These are phyloP conservation scores for Prinia subflava DNA, from an alignment of 2,113 vertebrate genomes.

Conservation along the genomic window DNA sequence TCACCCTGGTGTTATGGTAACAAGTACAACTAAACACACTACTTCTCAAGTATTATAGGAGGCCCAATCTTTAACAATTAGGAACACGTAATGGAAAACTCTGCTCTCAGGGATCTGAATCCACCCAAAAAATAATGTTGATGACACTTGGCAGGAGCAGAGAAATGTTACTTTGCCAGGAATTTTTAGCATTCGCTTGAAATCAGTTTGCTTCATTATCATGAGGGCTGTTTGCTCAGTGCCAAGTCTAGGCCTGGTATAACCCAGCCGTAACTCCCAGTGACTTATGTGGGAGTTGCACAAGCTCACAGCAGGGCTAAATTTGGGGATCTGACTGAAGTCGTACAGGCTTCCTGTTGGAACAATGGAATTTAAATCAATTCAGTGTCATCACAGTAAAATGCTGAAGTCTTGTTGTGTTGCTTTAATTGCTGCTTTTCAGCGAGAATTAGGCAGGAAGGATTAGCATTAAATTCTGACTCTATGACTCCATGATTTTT, in stretches of 20 bases:
- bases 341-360: conserved; percentile 35
- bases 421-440: conserved; percentile 53
- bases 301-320: conserved; percentile 47
- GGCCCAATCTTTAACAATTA: conserved; percentile 67
- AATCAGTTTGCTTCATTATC: conserved; percentile 66
- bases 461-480: neutral
- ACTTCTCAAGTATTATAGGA: conserved; percentile 59
- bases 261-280: conserved; percentile 54
- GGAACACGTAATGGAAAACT: conserved; percentile 69
- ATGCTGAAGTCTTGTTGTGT: conserved; percentile 51
- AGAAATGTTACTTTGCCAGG: conserved; percentile 57
- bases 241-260: conserved; percentile 57
- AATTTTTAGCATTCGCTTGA: conserved; percentile 62
- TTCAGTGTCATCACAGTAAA: conserved; percentile 57
- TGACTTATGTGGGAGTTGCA: conserved; percentile 54
- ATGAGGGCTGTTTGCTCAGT: conserved; percentile 59
- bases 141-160: conserved; percentile 67
- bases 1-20: conserved; percentile 68
- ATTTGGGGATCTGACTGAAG: conserved; percentile 55
- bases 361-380: conserved; percentile 70
- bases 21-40: conserved; percentile 60
- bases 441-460: neutral
- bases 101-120: conserved; percentile 53
- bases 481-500: neutral
- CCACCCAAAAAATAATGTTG: conserved; percentile 72